These are phyloP conservation scores for Spheniscus humboldti DNA, from an alignment of 2,797 vertebrate genomes.

Conservation along the genomic window DNA sequence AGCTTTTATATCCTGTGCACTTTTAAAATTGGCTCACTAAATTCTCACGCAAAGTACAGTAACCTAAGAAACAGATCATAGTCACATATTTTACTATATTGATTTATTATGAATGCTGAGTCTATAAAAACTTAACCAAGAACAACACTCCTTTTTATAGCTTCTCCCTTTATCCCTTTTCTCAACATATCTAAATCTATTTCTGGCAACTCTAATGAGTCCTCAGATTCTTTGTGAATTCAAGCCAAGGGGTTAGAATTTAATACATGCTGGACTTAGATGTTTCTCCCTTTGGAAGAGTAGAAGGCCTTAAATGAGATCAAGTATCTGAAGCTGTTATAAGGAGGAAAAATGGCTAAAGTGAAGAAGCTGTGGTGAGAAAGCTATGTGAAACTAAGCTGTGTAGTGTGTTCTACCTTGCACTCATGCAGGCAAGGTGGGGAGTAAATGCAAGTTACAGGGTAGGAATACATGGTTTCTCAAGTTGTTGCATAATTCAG, in stretches of 20 bases:
- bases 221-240: background rate
- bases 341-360: background rate
- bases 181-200: background rate
- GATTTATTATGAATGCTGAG: background rate
- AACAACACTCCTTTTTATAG: background rate
- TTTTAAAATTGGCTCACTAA: background rate
- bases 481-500: background rate
- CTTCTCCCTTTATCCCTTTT: background rate
- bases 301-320: background rate
- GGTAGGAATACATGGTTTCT: background rate
- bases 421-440: background rate
- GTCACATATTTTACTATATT: background rate
- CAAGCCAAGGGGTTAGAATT: background rate
- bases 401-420: background rate
- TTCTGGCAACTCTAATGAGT: background rate
- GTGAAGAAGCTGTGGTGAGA: background rate
- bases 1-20: background rate
- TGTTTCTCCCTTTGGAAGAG: background rate
- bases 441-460: background rate
- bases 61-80: background rate
- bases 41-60: background rate
- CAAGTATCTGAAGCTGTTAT: background rate
- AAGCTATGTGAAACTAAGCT: background rate
- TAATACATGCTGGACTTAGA: background rate
- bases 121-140: background rate